phyloP scores from a whole-genome alignment of 2,113 vertebrate species.

The Kryptolebias marmoratus region DNA sequence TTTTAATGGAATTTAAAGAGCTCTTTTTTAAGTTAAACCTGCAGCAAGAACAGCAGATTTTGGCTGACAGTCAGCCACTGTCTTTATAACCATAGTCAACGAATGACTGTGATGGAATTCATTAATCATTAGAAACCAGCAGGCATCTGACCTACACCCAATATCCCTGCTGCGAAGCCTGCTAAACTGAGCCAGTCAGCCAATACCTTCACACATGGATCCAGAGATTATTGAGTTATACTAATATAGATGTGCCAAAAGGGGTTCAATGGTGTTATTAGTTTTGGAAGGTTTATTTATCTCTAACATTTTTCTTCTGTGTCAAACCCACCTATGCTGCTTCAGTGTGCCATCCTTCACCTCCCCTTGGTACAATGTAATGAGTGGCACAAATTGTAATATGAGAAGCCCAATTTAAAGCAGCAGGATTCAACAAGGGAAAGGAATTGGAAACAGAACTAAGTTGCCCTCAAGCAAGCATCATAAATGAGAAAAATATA shows the following conservation, averaged over 20 bases:
- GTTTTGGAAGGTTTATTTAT: conserved; percentile 40
- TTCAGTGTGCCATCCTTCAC: conserved; percentile 16
- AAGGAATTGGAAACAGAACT: conserved; percentile 24
- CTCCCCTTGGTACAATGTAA: conserved; percentile 32
- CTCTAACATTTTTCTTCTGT: conserved; percentile 23
- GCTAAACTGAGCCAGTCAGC: conserved; percentile 39
- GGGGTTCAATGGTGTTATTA: conserved; percentile 35
- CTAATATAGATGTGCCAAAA: conserved; percentile 62
- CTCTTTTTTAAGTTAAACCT: conserved; percentile 25
- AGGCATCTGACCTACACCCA: conserved; percentile 66
- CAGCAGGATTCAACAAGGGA: conserved; percentile 18
- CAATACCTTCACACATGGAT: conserved; percentile 46
- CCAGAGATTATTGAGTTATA: conserved; percentile 51
- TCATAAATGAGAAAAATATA: conserved; percentile 45
- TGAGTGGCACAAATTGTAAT: conserved; percentile 26
- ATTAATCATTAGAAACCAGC: conserved; percentile 71
- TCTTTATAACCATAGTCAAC: conserved; percentile 35
- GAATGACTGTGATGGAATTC: conserved; percentile 64
- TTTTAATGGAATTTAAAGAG: not conserved
- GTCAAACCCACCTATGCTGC: conserved; percentile 9
- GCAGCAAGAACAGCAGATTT: conserved; percentile 10
- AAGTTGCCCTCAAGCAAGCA: conserved; percentile 19
- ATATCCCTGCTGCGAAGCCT: conserved; percentile 47
- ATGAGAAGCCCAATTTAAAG: conserved; percentile 26
- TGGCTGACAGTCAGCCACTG: conserved; percentile 39